Evolutionary conservation across 2,797 vertebrate genomes (phyloP).

Genomic region (Ptychadena robeensis): DNA sequence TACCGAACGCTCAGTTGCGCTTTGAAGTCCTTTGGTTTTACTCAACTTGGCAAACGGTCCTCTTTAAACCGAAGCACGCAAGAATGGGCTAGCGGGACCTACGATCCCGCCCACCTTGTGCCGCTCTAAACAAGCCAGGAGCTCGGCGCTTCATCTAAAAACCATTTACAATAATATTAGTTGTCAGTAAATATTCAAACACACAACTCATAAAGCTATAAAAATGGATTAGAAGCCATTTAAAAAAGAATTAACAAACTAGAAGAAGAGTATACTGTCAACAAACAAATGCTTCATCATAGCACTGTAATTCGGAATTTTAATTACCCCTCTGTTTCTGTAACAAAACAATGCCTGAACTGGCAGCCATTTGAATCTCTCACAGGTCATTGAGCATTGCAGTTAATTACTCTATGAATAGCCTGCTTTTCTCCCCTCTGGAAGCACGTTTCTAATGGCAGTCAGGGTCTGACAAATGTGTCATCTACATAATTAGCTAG

Average conservation of each 20-base stretch:
- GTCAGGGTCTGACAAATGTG: slow-evolving; percentile 90
- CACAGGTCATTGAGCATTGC: slow-evolving; percentile 90
- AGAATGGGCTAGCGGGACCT: background rate
- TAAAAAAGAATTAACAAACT: slow-evolving; percentile 87
- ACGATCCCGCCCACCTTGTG: slow-evolving; percentile 70
- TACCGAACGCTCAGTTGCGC: background rate
- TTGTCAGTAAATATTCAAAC: slow-evolving; percentile 83
- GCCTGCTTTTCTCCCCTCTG: slow-evolving; percentile 86
- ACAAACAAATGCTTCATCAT: slow-evolving; percentile 87
- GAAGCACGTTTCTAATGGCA: slow-evolving; percentile 87
- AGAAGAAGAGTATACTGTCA: slow-evolving; percentile 86
- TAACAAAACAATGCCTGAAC: slow-evolving; percentile 88
- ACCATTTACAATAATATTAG: slow-evolving; percentile 79
- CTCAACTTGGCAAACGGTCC: background rate
- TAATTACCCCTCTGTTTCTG: slow-evolving; percentile 86
- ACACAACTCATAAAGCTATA: slow-evolving; percentile 81
- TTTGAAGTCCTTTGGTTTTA: background rate
- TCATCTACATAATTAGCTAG: slow-evolving; percentile 95
- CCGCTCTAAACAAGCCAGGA: slow-evolving; percentile 71
- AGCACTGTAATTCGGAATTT: slow-evolving; percentile 85
- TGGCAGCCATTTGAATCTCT: slow-evolving; percentile 88
- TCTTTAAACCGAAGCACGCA: background rate
- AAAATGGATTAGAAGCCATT: slow-evolving; percentile 84
- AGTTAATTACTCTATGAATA: slow-evolving; percentile 90
- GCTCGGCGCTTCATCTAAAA: slow-evolving; percentile 66